Evolutionary conservation across 2,113 vertebrate species (phyloP).

Genomic region (Tichodroma muraria): DNA sequence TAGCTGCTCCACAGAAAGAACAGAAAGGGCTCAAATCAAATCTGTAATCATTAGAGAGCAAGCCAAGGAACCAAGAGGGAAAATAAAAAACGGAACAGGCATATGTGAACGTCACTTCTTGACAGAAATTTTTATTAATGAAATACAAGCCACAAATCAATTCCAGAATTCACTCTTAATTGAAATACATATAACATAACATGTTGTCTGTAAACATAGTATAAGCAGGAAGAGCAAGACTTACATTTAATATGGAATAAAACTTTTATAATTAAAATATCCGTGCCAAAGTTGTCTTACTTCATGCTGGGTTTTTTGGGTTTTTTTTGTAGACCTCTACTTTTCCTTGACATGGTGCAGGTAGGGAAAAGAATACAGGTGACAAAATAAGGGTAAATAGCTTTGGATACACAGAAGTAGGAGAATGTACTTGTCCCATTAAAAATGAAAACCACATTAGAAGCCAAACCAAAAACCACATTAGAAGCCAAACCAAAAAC

Average conservation of each 20-base stretch:
- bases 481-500: no score
- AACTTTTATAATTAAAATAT: background rate
- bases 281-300: background rate
- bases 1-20: background rate
- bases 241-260: background rate
- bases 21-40: background rate
- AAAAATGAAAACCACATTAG: background rate
- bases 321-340: background rate
- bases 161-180: background rate
- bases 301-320: background rate
- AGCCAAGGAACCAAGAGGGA: background rate
- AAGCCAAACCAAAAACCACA: background rate
- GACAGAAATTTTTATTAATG: background rate
- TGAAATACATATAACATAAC: background rate
- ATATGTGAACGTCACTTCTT: background rate
- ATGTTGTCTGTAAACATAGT: background rate
- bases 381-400: background rate
- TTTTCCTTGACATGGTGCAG: background rate
- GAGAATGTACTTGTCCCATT: background rate
- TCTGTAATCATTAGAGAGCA: background rate
- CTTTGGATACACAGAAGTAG: background rate
- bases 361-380: background rate
- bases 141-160: background rate
- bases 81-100: background rate
- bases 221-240: background rate